These are phyloP conservation scores for Noctuana brunneofusca DNA, from an alignment of 2,888 invertebrate species.

Conservation along the genomic window DNA sequence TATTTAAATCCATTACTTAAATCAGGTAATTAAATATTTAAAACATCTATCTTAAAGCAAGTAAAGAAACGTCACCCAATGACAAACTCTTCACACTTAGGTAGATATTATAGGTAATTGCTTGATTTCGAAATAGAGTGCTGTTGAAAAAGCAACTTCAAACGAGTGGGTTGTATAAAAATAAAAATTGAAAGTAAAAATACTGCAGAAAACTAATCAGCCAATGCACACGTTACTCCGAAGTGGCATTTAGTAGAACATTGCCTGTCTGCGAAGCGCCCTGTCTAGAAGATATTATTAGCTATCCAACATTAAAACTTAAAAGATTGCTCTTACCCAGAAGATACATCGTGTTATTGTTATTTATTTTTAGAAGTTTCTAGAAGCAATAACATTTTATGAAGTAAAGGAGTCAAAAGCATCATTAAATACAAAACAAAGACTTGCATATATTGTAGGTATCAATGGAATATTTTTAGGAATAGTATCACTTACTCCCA, in stretches of 20 bases:
- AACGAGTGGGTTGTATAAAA: background rate
- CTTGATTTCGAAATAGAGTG: background rate
- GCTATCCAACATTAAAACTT: conserved; percentile 36
- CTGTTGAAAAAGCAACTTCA: background rate
- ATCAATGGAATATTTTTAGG: background rate
- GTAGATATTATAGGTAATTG: background rate
- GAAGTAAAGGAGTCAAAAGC: background rate
- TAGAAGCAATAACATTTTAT: background rate
- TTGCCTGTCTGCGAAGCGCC: conserved; percentile 58
- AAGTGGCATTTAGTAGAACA: conserved; percentile 59
- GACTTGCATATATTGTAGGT: background rate
- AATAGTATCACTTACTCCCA: background rate
- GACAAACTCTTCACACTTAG: background rate
- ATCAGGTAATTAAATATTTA: no score
- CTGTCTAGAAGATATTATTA: conserved; percentile 41
- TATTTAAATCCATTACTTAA: no score
- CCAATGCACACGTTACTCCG: conserved; percentile 51
- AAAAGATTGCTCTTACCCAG: conserved; percentile 22
- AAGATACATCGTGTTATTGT: conserved; percentile 8
- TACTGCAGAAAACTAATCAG: conserved; percentile 38
- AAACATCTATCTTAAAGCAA: no score
- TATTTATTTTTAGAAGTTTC: conserved; percentile 12
- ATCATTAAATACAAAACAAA: background rate
- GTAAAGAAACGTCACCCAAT: no score
- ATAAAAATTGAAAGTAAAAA: conserved; percentile 20